Evolutionary conservation across 2,888 invertebrate genomes (phyloP).

Genomic region (Pherbina coryleti): DNA sequence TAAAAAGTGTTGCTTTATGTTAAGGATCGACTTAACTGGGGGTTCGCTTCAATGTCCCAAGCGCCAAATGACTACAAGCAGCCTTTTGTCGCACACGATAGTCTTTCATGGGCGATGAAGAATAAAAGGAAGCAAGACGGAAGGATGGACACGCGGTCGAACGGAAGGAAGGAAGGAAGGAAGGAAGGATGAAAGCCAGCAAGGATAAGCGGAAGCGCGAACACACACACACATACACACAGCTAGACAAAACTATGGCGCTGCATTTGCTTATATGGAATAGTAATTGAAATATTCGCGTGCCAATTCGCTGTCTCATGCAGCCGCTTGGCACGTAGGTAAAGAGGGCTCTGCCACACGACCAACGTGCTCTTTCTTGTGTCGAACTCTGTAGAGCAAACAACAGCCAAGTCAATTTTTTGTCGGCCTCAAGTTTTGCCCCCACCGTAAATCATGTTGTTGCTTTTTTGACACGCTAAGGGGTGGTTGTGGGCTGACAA

Average conservation of each 20-base stretch:
- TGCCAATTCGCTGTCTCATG: slow-evolving; percentile 21
- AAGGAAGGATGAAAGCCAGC: neutral
- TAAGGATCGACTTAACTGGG: no score
- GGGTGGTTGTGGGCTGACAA: neutral
- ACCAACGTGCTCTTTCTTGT: neutral
- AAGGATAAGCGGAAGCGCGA: slow-evolving; percentile 14
- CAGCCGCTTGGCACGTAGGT: neutral
- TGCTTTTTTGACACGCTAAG: neutral
- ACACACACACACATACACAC: neutral
- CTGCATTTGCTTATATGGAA: neutral
- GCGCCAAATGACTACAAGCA: no score
- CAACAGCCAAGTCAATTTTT: neutral
- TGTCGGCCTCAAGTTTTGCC: neutral
- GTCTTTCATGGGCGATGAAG: neutral
- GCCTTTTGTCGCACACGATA: neutral
- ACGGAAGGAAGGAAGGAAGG: neutral
- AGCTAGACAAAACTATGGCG: neutral
- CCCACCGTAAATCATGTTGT: no score
- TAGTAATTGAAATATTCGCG: slow-evolving; percentile 25
- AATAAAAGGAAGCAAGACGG: neutral
- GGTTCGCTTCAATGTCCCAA: no score
- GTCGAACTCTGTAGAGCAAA: neutral
- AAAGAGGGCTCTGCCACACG: slow-evolving; percentile 3
- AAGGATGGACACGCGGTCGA: no score
- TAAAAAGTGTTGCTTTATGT: no score